Conservation (phyloP, 2,888 invertebrate species). For the Spilosoma lubricipeda region DNA sequence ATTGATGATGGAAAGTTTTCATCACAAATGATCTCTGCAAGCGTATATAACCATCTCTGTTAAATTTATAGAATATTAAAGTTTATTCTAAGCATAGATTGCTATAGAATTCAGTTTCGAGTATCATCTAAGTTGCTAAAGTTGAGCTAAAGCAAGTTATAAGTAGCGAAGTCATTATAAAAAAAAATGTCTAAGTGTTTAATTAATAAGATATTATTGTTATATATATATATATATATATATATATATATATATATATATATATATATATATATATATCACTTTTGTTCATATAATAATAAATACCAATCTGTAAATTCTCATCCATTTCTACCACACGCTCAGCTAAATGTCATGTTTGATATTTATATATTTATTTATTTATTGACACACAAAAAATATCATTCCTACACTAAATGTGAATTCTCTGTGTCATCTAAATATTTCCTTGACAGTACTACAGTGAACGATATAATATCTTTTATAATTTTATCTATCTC, state of each 20-base stretch:
- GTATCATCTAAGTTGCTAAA: not conserved
- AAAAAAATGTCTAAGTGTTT: not conserved
- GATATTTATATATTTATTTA: too few species aligned
- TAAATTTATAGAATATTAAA: too few species aligned
- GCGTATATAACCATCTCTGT: not conserved
- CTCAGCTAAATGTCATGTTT: not conserved
- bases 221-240: not conserved
- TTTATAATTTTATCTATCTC: conserved; percentile 41
- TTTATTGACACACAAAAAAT: too few species aligned
- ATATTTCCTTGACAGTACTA: conserved; percentile 23
- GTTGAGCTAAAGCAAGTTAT: too few species aligned
- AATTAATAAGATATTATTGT: not conserved
- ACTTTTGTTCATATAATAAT: not conserved
- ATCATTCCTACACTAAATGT: too few species aligned
- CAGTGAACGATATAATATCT: conserved; percentile 38
- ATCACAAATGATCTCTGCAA: not conserved
- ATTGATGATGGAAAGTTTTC: not conserved
- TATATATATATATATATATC: not conserved
- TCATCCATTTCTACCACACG: not conserved
- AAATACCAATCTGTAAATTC: not conserved
- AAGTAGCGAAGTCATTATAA: not conserved
- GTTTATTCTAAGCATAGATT: too few species aligned
- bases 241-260: not conserved
- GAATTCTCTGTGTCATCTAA: conserved; percentile 11
- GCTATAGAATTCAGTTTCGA: not conserved